Base-by-base conservation (phyloP, 2,113 vertebrate species). In the Echinops telfairi region DNA sequence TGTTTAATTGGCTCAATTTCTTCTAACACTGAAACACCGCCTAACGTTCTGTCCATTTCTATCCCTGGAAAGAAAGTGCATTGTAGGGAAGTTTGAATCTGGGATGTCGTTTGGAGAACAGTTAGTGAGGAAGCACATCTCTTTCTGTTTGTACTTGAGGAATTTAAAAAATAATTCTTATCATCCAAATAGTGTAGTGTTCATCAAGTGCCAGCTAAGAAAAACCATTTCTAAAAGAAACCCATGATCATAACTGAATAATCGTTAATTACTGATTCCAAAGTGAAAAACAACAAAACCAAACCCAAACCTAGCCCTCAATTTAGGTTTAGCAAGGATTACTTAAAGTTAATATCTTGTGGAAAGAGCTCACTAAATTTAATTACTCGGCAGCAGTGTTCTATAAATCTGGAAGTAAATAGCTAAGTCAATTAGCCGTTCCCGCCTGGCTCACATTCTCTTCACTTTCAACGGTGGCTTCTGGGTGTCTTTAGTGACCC, bases 311-410 rank as follows among this genome's bases (percentile, higher is more conserved):
- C 53, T 17, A 78, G 58, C 76, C 95, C 88, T 96, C 82, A 66
- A 94, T 94, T 88, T 95, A 96, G 93, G 87, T 95, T 96, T 83
- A 88, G 90, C 81, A 90, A 90, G 58, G 94, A 95, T 96, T 95
- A 94, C 36, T n/a, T 93, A 93, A 95, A 96, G 96, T 97, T 97
- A 96, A 95, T 96, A 95, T 97, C 94, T 97, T 94, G 86, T 95
- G 92, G 95, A 96, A 96, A 97, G 93, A 95, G 90, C 95, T 94
- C 87, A 81, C 95, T 96, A 94, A 96, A 83, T 93, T 95, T 95
- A 95, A 97, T 96, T 95, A 95, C 94, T 97, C 85, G 58, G 60
- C 38, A 64, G 90, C 77, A 47, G 60, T 81, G 43, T 86, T 73
- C 94, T 88, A 81, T 94, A 97, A 97, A 95, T 97, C 94, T 95